Conservation (phyloP, 2,888 invertebrate genomes). For the Iselma pallidipennis region DNA sequence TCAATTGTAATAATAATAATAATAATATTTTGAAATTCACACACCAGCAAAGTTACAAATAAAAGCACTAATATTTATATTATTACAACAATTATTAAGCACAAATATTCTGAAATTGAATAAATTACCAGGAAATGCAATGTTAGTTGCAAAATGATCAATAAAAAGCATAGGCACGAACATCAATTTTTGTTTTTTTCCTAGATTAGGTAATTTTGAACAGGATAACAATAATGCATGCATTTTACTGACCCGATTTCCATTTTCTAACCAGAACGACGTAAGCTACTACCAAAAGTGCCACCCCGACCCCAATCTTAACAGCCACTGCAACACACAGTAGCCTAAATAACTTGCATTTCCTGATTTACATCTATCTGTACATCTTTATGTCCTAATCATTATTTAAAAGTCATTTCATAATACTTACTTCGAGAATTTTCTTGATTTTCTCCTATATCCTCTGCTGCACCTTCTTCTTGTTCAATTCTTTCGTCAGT, state of each 20-base stretch:
- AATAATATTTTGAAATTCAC: neutral
- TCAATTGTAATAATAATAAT: neutral
- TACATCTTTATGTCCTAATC: slow-evolving; percentile 8
- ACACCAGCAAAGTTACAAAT: slow-evolving; percentile 8
- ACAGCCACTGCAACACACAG: slow-evolving; percentile 79
- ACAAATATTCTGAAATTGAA: slow-evolving; percentile 15
- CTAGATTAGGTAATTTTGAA: slow-evolving; percentile 14
- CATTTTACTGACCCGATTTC: slow-evolving; percentile 70
- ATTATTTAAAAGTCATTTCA: slow-evolving; percentile 6
- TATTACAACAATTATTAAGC: neutral
- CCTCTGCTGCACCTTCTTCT: slow-evolving; percentile 33
- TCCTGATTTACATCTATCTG: slow-evolving; percentile 51
- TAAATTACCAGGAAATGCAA: slow-evolving; percentile 53
- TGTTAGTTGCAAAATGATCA: slow-evolving; percentile 46
- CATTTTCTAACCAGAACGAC: slow-evolving; percentile 80
- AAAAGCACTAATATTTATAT: neutral
- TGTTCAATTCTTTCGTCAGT: slow-evolving; percentile 45
- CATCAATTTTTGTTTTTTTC: slow-evolving; percentile 16
- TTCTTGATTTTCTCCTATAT: slow-evolving; percentile 43
- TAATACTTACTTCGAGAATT: slow-evolving; percentile 44
- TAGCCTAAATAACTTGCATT: slow-evolving; percentile 49
- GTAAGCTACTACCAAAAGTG: slow-evolving; percentile 82
- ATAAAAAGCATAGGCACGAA: slow-evolving; percentile 31
- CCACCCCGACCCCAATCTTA: slow-evolving; percentile 84
- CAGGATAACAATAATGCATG: slow-evolving; percentile 34